Conservation (phyloP, 2,113 vertebrate genomes). For the Elanoides forficatus region DNA sequence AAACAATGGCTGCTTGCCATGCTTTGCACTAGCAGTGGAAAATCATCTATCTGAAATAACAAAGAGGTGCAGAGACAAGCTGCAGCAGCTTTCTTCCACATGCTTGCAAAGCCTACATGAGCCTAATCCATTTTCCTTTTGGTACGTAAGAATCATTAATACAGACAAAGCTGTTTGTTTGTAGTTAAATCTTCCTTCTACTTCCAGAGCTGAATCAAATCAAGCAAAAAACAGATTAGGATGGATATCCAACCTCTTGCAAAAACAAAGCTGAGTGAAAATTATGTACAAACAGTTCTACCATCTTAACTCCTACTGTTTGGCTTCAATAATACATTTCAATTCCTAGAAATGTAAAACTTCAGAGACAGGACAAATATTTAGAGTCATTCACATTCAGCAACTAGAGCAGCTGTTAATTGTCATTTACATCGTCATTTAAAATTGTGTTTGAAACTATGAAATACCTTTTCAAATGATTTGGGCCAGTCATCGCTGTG, state of each 20-base stretch:
- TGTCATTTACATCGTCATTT: fast-evolving
- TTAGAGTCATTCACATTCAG: neutral
- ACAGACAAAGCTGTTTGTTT: neutral
- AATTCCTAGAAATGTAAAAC: neutral
- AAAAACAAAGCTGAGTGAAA: neutral
- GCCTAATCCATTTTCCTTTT: neutral
- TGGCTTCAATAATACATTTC: neutral
- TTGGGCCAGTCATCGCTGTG: constrained; percentile 91
- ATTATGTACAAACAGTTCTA: fast-evolving
- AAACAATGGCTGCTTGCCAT: neutral
- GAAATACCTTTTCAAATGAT: constrained; percentile 87
- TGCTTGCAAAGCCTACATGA: neutral
- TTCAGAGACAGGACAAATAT: neutral
- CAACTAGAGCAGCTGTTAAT: neutral
- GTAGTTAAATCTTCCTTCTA: neutral
- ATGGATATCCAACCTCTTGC: neutral
- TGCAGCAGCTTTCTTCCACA: neutral
- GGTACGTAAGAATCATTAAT: neutral
- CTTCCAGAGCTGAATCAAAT: neutral
- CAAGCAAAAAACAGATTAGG: neutral
- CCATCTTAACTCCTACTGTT: neutral
- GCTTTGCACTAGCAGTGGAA: neutral
- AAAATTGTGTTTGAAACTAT: neutral
- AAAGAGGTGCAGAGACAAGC: neutral
- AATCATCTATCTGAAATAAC: neutral